These are phyloP conservation scores for Centruroides vittatus DNA, from an alignment of 1,140 invertebrate species.

Conservation along the genomic window DNA sequence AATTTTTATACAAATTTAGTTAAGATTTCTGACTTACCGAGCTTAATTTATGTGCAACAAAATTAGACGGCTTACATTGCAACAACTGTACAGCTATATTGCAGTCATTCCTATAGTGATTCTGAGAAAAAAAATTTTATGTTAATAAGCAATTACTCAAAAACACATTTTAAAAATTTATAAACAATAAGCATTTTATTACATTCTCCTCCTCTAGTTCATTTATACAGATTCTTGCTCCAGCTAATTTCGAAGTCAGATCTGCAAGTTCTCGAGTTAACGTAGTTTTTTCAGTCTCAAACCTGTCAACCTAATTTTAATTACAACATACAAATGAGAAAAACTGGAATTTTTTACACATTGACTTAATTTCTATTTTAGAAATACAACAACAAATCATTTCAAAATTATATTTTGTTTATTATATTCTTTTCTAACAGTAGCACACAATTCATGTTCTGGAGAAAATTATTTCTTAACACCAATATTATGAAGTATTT, in stretches of 20 bases:
- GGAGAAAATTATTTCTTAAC: too few species aligned
- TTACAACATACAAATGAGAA: too few species aligned
- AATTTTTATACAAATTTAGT: too few species aligned
- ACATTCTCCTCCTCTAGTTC: constrained; percentile 86
- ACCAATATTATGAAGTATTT: too few species aligned
- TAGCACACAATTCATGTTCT: too few species aligned
- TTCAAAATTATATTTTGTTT: too few species aligned
- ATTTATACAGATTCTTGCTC: constrained; percentile 70
- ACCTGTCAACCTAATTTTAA: constrained; percentile 47
- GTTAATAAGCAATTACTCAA: too few species aligned
- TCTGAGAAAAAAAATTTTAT: constrained; percentile 38
- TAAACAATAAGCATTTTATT: constrained; percentile 20
- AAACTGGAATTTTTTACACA: too few species aligned
- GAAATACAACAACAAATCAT: too few species aligned
- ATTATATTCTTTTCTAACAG: too few species aligned
- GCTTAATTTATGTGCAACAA: constrained; percentile 81
- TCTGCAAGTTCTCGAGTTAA: constrained; percentile 74
- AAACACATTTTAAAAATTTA: too few species aligned
- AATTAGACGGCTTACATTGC: constrained; percentile 89
- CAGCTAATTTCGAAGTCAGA: constrained; percentile 69
- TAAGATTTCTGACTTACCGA: constrained; percentile 47
- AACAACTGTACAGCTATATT: constrained; percentile 83
- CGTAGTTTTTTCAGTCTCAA: constrained; percentile 75
- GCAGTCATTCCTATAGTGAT: constrained; percentile 85
- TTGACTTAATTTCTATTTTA: too few species aligned